Percentiles rank a stretch among this genome's conserved stretches.
phyloP scores from a whole-genome alignment of 2,113 vertebrate species.

The Ictidomys tridecemlineatus region DNA sequence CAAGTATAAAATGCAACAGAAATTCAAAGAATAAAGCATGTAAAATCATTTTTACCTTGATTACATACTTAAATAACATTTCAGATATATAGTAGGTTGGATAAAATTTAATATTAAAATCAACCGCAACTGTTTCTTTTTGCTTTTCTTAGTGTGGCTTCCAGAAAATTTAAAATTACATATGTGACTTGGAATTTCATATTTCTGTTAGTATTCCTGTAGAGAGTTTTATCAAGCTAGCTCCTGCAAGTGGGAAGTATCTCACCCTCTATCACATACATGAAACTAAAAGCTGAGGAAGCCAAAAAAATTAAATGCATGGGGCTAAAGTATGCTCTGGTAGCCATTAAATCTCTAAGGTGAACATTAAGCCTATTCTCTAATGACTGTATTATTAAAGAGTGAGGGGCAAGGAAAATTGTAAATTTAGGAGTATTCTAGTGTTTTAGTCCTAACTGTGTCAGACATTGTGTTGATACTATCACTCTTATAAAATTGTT shows the following conservation, averaged over 20 bases:
- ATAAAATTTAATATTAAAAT: slow-evolving; percentile 48
- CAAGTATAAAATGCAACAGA: slow-evolving; percentile 7
- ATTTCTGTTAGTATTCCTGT: slow-evolving; percentile 54
- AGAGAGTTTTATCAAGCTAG: slow-evolving; percentile 46
- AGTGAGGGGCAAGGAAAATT: not conserved
- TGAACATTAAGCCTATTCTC: not conserved
- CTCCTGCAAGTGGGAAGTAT: not conserved
- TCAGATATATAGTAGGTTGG: slow-evolving; percentile 34
- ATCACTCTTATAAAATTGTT: slow-evolving; percentile 4
- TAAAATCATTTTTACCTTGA: slow-evolving; percentile 4
- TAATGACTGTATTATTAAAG: slow-evolving; percentile 55
- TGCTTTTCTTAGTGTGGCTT: slow-evolving; percentile 27
- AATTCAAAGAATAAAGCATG: slow-evolving; percentile 45
- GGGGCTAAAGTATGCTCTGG: not conserved
- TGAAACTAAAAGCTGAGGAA: slow-evolving; percentile 32
- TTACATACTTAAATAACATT: slow-evolving; percentile 13
- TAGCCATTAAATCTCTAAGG: not conserved
- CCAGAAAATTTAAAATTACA: slow-evolving; percentile 41
- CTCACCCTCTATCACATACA: not conserved
- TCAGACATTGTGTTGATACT: not conserved
- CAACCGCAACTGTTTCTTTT: slow-evolving; percentile 3
- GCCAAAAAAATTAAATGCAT: not conserved
- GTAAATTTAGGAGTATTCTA: slow-evolving; percentile 44
- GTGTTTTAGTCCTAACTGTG: slow-evolving; percentile 17
- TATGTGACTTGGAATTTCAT: slow-evolving; percentile 35